Percentiles rank a stretch among this genome's conserved stretches.
Evolutionary conservation across 2,113 vertebrate species (phyloP).

Genomic region (Leptodactylus fuscus): DNA sequence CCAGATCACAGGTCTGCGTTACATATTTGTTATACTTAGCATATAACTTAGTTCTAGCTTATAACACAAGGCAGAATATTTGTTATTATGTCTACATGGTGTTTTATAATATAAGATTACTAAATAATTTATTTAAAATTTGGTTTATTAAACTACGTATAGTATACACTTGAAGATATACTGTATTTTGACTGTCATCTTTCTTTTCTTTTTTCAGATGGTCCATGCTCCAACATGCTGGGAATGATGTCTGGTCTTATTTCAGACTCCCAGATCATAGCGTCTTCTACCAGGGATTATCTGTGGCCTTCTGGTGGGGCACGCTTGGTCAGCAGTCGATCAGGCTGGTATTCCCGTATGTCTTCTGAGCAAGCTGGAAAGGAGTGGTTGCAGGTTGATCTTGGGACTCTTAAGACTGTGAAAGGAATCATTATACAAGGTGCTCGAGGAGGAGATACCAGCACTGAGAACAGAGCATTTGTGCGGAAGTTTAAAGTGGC

Average conservation of each 20-base stretch:
- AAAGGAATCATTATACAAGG: conserved; percentile 94
- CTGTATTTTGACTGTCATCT: background rate
- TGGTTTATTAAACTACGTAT: no score
- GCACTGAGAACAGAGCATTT: conserved; percentile 88
- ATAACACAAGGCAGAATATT: background rate
- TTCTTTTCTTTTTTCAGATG: conserved; percentile 78
- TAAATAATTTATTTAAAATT: background rate
- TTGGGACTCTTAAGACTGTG: conserved; percentile 85
- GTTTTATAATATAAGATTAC: background rate
- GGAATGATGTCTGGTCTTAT: conserved; percentile 95
- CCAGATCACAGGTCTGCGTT: conserved; percentile 86
- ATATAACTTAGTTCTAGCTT: background rate
- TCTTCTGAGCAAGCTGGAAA: conserved; percentile 89
- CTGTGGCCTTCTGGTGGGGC: conserved; percentile 90
- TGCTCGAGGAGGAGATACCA: conserved; percentile 88
- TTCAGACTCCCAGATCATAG: conserved; percentile 90
- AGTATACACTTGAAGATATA: no score
- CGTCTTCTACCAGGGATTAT: conserved; percentile 92
- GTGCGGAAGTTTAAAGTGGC: conserved; percentile 95
- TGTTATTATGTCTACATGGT: background rate
- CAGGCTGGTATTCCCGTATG: conserved; percentile 91
- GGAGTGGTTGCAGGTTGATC: conserved; percentile 96
- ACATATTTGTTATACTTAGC: background rate
- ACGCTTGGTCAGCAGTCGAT: conserved; percentile 92
- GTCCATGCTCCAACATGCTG: conserved; percentile 91